Conservation (phyloP, 2,797 vertebrate genomes). For the Acanthornis magna region DNA sequence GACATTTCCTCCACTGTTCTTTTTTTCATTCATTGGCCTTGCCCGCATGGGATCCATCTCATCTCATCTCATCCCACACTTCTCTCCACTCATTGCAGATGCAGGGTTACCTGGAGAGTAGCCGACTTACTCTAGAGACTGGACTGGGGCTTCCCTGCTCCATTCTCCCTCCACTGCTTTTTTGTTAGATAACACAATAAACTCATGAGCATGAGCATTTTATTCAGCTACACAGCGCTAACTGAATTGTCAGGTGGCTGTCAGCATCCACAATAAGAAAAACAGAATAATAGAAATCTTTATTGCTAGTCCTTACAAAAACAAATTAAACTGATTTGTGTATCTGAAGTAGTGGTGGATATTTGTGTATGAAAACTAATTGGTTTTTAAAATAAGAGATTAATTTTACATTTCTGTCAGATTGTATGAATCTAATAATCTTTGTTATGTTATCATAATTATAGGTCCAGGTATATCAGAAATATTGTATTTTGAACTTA, state of each 20-base stretch:
- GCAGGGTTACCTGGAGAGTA: not conserved
- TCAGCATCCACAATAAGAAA: not conserved
- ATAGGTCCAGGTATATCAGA: not conserved
- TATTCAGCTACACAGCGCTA: not conserved
- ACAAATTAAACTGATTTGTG: not conserved
- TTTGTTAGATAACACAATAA: not conserved
- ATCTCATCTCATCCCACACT: not conserved
- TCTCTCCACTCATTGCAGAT: not conserved
- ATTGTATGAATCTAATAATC: not conserved
- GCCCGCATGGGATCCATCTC: not conserved
- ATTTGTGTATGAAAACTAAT: not conserved
- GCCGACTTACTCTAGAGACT: rapidly evolving
- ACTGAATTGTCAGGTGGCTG: not conserved
- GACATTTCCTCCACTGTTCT: not conserved
- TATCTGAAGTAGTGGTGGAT: not conserved
- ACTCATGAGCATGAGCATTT: not conserved
- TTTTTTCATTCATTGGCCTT: not conserved
- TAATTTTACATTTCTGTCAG: not conserved
- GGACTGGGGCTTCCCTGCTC: not conserved
- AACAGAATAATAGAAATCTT: not conserved
- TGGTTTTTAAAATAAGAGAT: not conserved
- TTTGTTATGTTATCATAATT: not conserved
- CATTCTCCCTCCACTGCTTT: not conserved
- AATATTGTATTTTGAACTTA: not conserved
- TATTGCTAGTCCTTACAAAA: not conserved